phyloP scores from a whole-genome alignment of 2,888 invertebrate species.

The Nasonovia ribisnigri region DNA sequence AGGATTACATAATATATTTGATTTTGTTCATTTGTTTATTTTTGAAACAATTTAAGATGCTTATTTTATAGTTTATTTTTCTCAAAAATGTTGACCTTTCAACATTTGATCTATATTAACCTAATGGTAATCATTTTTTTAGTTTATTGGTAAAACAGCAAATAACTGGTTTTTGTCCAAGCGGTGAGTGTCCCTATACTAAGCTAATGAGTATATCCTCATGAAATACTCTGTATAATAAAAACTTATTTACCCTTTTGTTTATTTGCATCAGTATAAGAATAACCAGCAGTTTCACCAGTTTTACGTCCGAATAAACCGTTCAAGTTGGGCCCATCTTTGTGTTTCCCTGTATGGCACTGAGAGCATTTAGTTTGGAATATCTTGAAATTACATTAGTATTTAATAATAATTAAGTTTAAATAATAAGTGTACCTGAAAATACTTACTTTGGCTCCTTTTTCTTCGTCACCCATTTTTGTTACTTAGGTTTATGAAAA shows the following conservation, averaged over 20 bases:
- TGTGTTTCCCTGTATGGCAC: conserved; percentile 99
- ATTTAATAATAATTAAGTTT: neutral
- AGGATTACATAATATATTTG: no score
- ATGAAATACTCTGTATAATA: no score
- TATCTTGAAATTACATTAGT: conserved; percentile 67
- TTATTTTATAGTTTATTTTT: no score
- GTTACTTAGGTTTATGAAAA: neutral
- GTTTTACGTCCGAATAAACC: conserved; percentile 95
- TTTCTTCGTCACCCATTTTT: conserved; percentile 57
- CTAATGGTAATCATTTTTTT: no score
- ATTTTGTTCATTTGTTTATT: no score
- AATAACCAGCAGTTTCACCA: conserved; percentile 91
- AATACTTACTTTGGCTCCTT: conserved; percentile 61
- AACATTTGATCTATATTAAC: no score
- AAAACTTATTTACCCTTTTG: conserved; percentile 80
- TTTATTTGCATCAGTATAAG: conserved; percentile 96
- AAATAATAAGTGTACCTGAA: neutral
- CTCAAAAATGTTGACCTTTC: no score
- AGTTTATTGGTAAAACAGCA: no score
- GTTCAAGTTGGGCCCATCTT: conserved; percentile 95
- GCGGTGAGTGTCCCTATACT: no score
- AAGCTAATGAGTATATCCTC: no score
- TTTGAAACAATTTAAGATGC: no score
- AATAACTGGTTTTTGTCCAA: no score
- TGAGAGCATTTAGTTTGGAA: conserved; percentile 97